Evolutionary conservation across 2,113 vertebrate species (phyloP).

Genomic region (Ochotona princeps): DNA sequence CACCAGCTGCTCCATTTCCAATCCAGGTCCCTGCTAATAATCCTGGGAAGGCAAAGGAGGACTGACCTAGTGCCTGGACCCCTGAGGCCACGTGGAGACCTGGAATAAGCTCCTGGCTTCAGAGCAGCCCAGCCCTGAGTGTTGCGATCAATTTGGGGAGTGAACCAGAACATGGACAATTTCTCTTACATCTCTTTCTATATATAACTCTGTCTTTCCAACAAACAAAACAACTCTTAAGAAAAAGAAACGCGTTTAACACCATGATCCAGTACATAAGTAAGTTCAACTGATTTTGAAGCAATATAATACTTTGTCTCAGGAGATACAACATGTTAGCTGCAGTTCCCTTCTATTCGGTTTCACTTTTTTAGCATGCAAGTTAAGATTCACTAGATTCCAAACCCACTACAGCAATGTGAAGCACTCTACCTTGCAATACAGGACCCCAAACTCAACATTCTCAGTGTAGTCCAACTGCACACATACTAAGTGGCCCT

Average conservation of each 20-base stretch:
- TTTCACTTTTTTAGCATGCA: neutral
- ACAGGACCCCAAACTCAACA: neutral
- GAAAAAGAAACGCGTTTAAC: neutral
- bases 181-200: no score
- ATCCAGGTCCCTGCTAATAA: no score
- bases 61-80: no score
- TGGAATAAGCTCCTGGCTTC: no score
- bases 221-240: no score
- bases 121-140: no score
- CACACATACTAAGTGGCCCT: neutral
- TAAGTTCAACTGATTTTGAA: neutral
- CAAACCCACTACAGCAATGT: neutral
- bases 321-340: neutral
- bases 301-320: neutral
- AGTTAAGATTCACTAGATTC: neutral
- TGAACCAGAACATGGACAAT: no score
- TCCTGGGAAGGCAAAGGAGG: no score
- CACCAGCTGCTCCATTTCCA: no score
- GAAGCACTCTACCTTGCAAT: neutral
- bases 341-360: neutral
- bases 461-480: neutral
- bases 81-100: no score
- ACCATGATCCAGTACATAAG: neutral
- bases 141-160: no score
- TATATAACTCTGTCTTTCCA: no score